Conservation (phyloP, 2,113 vertebrate genomes). For the Cololabis saira region DNA sequence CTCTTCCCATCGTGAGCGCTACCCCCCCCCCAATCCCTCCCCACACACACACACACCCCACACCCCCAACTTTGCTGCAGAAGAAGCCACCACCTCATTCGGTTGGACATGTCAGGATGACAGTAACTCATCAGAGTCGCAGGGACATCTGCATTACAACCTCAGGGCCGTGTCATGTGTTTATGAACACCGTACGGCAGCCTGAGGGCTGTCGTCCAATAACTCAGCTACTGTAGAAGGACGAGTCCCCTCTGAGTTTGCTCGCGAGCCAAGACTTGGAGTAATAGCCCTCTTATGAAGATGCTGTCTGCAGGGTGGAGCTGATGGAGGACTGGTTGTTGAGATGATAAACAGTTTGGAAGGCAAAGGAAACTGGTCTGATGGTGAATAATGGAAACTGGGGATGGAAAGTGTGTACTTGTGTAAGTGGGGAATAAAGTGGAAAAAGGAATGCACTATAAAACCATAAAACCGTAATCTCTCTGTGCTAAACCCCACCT, state of each 20-base stretch:
- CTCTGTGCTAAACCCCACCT: too few relatives aligned
- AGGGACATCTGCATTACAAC: constrained; percentile 20
- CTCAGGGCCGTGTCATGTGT: constrained; percentile 43
- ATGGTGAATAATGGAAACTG: constrained; percentile 20
- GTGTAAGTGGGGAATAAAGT: neutral
- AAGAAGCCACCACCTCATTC: neutral
- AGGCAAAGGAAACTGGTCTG: constrained; percentile 24
- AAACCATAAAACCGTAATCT: neutral
- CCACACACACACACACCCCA: too few relatives aligned
- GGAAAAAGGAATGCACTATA: neutral
- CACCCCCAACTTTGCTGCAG: too few relatives aligned
- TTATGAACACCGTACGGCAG: constrained; percentile 59
- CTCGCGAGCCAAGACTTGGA: constrained; percentile 63
- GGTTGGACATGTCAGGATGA: constrained; percentile 7
- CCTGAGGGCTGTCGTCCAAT: constrained; percentile 69
- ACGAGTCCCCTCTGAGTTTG: constrained; percentile 37
- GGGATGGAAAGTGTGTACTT: constrained; percentile 9
- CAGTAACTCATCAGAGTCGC: constrained; percentile 31
- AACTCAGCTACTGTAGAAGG: constrained; percentile 71
- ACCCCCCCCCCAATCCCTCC: too few relatives aligned
- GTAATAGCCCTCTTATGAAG: constrained; percentile 50
- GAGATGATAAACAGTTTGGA: constrained; percentile 17
- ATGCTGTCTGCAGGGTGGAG: constrained; percentile 31
- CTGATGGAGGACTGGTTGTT: constrained; percentile 11
- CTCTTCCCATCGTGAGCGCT: neutral